phyloP scores from a whole-genome alignment of 1,140 invertebrate genomes.

The Rhynchophorus ferrugineus region DNA sequence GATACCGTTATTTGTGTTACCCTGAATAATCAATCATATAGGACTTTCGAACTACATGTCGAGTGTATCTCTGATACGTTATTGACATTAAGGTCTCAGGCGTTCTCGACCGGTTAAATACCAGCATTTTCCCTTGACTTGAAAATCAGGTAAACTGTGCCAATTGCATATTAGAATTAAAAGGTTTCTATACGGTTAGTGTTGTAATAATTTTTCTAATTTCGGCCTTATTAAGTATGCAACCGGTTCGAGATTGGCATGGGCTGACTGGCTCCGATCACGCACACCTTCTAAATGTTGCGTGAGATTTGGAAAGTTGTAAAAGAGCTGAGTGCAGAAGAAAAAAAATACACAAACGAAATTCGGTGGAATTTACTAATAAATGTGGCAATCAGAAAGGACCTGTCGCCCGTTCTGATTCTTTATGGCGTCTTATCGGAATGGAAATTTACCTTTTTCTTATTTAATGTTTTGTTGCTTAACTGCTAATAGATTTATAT shows the following conservation, averaged over 20 bases:
- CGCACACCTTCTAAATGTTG: neutral
- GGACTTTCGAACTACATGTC: neutral
- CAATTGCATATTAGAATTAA: slow-evolving; percentile 3
- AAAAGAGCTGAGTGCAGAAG: too few species aligned
- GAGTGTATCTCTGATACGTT: neutral
- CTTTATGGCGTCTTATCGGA: too few species aligned
- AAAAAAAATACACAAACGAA: too few species aligned
- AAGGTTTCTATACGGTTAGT: neutral
- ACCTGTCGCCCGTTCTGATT: too few species aligned
- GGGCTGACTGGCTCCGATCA: neutral
- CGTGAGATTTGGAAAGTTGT: slow-evolving; percentile 1
- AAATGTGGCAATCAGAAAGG: too few species aligned
- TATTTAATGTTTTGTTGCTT: too few species aligned
- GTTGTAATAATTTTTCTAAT: neutral
- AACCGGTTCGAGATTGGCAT: neutral
- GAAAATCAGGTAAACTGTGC: slow-evolving; percentile 4
- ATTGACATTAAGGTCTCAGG: slow-evolving; percentile 6
- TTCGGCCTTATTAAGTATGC: neutral
- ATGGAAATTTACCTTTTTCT: too few species aligned
- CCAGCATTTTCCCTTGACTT: slow-evolving; percentile 6
- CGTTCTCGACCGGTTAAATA: neutral
- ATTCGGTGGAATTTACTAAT: too few species aligned
- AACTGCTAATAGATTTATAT: too few species aligned
- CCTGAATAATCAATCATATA: neutral
- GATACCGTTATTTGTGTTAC: too few species aligned